A percentile compares a stretch with the other conserved stretches of the same genome.
phyloP scores from a whole-genome alignment of 1,140 invertebrate species.

The Euschistus heros region DNA sequence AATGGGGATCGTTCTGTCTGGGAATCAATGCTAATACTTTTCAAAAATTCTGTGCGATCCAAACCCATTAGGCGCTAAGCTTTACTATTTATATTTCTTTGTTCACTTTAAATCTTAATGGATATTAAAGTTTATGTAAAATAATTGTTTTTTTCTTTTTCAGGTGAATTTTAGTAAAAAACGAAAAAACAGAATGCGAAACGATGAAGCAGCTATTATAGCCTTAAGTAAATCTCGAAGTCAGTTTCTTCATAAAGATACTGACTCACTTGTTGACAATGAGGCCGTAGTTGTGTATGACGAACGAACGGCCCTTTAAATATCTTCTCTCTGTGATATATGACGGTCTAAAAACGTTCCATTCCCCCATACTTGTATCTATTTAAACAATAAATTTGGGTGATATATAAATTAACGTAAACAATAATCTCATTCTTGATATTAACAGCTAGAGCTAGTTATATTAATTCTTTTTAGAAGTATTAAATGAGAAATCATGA shows the following conservation, averaged over 20 bases:
- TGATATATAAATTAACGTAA: constrained; percentile 14
- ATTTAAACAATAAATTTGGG: constrained; percentile 16
- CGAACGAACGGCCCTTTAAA: constrained; percentile 54
- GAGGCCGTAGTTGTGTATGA: constrained; percentile 63
- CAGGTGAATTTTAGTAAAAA: constrained; percentile 60
- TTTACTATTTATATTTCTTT: too few relatives aligned
- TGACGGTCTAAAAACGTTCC: constrained; percentile 6
- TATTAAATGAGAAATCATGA: constrained; percentile 13
- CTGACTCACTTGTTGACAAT: constrained; percentile 47
- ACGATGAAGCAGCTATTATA: constrained; percentile 62
- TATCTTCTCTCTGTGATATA: constrained; percentile 13
- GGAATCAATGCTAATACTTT: too few relatives aligned
- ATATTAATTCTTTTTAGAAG: constrained; percentile 1
- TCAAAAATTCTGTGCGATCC: too few relatives aligned
- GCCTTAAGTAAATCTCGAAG: constrained; percentile 58
- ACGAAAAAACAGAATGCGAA: constrained; percentile 59
- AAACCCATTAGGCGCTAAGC: too few relatives aligned
- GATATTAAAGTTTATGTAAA: constrained; percentile 15
- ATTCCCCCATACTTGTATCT: not conserved
- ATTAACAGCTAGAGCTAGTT: constrained; percentile 10
- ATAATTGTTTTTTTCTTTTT: constrained; percentile 29
- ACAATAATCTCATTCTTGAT: constrained; percentile 14
- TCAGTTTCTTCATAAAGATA: constrained; percentile 48
- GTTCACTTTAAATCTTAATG: too few relatives aligned
- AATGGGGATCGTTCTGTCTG: too few relatives aligned